A percentile compares a stretch with the other conserved stretches of the same genome.
phyloP scores from a whole-genome alignment of 2,888 invertebrate species.

The Drosophila colorata region DNA sequence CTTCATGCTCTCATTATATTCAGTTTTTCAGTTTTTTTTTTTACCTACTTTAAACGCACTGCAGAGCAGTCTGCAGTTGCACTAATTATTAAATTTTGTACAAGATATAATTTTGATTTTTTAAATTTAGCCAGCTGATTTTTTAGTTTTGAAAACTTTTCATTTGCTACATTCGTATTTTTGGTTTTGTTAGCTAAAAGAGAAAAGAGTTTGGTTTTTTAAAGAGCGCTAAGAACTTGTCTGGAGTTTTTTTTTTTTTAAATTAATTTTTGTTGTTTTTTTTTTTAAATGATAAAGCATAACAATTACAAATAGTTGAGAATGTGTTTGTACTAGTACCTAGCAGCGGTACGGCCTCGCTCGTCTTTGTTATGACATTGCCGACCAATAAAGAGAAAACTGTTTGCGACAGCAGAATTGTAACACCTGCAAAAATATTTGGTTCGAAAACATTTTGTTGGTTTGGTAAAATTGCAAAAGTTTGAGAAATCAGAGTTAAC shows the following conservation, averaged over 20 bases:
- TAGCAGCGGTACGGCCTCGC: constrained; percentile 99
- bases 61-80: constrained; percentile 44
- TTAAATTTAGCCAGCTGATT: constrained; percentile 45
- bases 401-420: constrained; percentile 99
- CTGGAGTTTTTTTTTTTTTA: constrained; percentile 37
- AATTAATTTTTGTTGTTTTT: constrained; percentile 24
- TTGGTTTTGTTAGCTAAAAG: constrained; percentile 67
- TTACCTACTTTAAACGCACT: constrained; percentile 71
- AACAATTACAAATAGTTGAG: constrained; percentile 39
- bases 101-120: constrained; percentile 55
- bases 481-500: constrained; percentile 1
- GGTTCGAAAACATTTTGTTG: constrained; percentile 85
- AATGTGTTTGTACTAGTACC: constrained; percentile 87
- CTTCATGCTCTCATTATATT: constrained; percentile 61
- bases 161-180: constrained; percentile 59
- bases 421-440: constrained; percentile 96
- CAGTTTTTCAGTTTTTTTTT: constrained; percentile 40
- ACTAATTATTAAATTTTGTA: constrained; percentile 62
- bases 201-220: constrained; percentile 59
- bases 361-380: constrained; percentile 99
- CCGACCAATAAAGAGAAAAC: constrained; percentile 99
- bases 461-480: constrained; percentile 18
- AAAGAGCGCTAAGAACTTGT: constrained; percentile 52
- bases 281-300: constrained; percentile 54
- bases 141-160: constrained; percentile 50